phyloP scores from a whole-genome alignment of 2,888 invertebrate genomes.

The Drosophila cognata region DNA sequence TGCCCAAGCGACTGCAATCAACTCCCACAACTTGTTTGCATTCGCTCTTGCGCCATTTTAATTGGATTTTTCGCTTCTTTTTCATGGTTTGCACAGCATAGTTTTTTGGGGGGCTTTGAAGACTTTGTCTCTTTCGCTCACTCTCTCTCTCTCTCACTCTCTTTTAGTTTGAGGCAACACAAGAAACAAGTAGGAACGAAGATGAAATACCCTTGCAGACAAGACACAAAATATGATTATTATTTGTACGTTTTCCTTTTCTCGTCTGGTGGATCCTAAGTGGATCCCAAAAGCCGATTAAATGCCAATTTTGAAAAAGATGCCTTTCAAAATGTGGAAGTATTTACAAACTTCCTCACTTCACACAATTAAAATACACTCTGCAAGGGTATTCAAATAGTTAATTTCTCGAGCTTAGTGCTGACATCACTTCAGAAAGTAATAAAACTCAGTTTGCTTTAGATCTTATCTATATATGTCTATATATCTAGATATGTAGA shows the following conservation, averaged over 20 bases:
- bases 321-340: neutral
- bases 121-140: neutral
- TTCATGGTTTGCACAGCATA: conserved; percentile 12
- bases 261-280: too few relatives aligned
- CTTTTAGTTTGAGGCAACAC: neutral
- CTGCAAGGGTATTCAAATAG: neutral
- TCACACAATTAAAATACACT: neutral
- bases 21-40: conserved; percentile 23
- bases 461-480: neutral
- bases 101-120: neutral
- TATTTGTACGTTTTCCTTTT: neutral
- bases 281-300: neutral
- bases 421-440: neutral
- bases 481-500: neutral
- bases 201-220: neutral
- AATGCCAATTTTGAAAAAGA: neutral
- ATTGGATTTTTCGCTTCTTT: conserved; percentile 23
- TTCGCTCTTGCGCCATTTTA: conserved; percentile 15
- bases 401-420: neutral
- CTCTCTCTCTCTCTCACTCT: neutral
- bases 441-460: neutral
- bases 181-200: neutral
- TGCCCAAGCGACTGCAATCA: conserved; percentile 10
- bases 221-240: too few relatives aligned
- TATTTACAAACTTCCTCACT: neutral